Percentiles rank a stretch among this genome's conserved stretches.
Conservation (phyloP, 2,797 vertebrate species). For the Adelosebastes latens region DNA sequence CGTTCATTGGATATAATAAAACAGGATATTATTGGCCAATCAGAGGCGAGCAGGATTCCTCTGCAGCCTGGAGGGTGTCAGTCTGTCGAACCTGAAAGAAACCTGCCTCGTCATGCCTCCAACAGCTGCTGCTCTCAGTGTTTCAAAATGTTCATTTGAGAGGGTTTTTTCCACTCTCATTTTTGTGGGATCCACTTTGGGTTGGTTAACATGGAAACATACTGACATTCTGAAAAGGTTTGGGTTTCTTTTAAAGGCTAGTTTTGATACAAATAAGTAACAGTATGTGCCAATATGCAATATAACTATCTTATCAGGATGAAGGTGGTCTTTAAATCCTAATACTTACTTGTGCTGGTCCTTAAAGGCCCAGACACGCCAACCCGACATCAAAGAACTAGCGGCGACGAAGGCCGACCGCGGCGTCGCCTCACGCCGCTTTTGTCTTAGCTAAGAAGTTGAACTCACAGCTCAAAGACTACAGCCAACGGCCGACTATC, state of each 20-base stretch:
- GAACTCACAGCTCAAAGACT: too few species aligned
- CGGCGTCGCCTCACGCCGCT: too few species aligned
- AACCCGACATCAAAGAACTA: too few species aligned
- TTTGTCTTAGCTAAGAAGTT: too few species aligned
- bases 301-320: too few species aligned
- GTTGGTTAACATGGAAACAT: neutral
- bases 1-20: neutral
- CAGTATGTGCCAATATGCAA: accelerated
- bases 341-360: too few species aligned
- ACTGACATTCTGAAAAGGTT: neutral
- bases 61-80: neutral
- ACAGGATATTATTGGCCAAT: conserved; percentile 7
- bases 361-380: too few species aligned
- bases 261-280: neutral
- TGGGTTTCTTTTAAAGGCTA: neutral
- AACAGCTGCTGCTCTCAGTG: neutral
- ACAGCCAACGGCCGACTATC: too few species aligned
- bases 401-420: too few species aligned
- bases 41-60: neutral
- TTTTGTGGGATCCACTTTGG: neutral
- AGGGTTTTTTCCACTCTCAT: neutral
- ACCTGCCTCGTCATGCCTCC: conserved; percentile 25
- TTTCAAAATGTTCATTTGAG: neutral
- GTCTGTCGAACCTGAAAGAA: neutral
- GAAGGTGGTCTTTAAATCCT: too few species aligned